Base-by-base conservation (phyloP, 2,888 invertebrate species). In the Oeneis ivallda region DNA sequence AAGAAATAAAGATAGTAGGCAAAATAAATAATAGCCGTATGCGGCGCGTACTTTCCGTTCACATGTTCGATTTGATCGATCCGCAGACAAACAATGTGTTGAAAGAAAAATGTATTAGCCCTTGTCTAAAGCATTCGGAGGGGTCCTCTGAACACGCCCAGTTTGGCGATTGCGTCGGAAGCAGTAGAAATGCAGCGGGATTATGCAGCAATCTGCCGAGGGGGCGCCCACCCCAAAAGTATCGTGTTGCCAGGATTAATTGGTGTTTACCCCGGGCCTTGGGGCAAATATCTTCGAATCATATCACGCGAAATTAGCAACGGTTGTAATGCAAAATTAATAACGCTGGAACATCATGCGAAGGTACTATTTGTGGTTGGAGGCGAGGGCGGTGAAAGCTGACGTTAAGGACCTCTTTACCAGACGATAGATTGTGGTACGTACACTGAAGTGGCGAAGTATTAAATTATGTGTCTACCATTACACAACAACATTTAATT, bases 171-270 rank as follows among this genome's bases (percentile, higher is more conserved):
- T 78, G 81, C 83, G 81, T 84, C 79, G 82, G 90, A 90, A 89
- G 89, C 89, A 81, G 82, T 87, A 87, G 83, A 88, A 91, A 86
- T 89, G 89, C 88, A 86, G 72, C 73, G 82, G 84, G 86, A 86
- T 86, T 85, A 87, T 83, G 84, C 85, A 85, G 82, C 87, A 88
- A 86, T 89, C 86, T 86, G 84, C 81, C 70, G 67, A 75, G 81
- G 80, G 80, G 81, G 71, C 70, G 74, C 70, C 75, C 73, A 74
- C 81, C 83, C 82, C 78, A 72, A 77, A 79, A 79, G 83, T 87
- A 90, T 89, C 89, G 83, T 81, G 85, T 90, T 86, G 86, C 89
- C 81, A 81, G 86, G 86, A 91, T 92, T 91, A 90, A 92, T 92
- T 91, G 90, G 79, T 84, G 84, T 87, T 90, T 88, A 82, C 87